These are phyloP conservation scores for Drosophila azteca DNA, from an alignment of 1,140 invertebrate genomes.

Conservation along the genomic window DNA sequence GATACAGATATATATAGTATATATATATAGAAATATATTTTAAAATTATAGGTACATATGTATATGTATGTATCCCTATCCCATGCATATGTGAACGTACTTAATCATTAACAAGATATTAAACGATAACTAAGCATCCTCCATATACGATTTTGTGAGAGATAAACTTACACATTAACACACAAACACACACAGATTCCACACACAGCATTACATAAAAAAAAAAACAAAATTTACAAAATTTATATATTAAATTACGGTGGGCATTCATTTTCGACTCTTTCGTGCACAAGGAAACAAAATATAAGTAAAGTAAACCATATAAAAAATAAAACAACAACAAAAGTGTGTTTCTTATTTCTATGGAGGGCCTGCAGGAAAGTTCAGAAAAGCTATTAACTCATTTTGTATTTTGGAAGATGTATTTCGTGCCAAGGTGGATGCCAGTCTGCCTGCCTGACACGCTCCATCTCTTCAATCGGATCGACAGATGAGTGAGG, in stretches of 20 bases:
- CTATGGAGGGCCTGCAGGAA: background rate
- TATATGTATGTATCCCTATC: conserved; percentile 48
- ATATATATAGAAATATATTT: conserved; percentile 65
- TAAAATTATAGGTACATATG: conserved; percentile 61
- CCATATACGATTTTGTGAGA: conserved; percentile 74
- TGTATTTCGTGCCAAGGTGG: too few relatives aligned
- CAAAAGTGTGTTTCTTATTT: too few relatives aligned
- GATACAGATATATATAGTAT: conserved; percentile 63
- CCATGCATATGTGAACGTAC: conserved; percentile 50
- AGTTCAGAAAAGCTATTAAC: background rate
- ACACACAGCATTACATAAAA: conserved; percentile 34
- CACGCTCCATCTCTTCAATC: conserved; percentile 15
- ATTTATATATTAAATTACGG: conserved; percentile 27
- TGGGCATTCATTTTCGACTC: conserved; percentile 65
- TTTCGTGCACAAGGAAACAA: conserved; percentile 70
- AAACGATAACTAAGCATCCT: conserved; percentile 54
- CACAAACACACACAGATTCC: conserved; percentile 11
- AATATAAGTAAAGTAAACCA: conserved; percentile 77
- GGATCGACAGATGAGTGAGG: conserved; percentile 12
- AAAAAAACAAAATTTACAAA: conserved; percentile 20
- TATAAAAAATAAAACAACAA: conserved; percentile 53
- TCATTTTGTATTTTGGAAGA: conserved; percentile 3
- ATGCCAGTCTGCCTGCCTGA: background rate
- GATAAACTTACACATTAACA: conserved; percentile 37
- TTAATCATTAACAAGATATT: conserved; percentile 63